Percentiles rank a stretch among this genome's conserved stretches.
Evolutionary conservation across 2,888 invertebrate species (phyloP).

Genomic region (Patella depressa): DNA sequence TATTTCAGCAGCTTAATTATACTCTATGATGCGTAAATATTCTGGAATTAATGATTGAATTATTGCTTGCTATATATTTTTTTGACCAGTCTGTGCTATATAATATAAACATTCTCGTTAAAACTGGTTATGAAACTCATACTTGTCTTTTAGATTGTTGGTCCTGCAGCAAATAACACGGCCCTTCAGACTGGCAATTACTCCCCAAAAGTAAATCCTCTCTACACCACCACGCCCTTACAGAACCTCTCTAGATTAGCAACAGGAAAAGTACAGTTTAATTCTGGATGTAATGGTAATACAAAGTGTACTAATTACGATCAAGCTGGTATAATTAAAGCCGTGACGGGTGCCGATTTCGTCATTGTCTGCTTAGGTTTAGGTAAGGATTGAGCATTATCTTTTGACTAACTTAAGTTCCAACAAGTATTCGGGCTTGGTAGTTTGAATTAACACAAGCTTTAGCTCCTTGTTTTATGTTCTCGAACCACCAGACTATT

Average conservation of each 20-base stretch:
- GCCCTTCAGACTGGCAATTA: constrained; percentile 62
- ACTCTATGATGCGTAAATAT: no score
- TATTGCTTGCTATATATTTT: no score
- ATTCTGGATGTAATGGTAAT: constrained; percentile 53
- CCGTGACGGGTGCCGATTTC: constrained; percentile 45
- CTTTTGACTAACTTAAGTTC: no score
- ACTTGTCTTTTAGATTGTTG: constrained; percentile 53
- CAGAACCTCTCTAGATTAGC: constrained; percentile 50
- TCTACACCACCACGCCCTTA: constrained; percentile 52
- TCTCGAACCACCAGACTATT: no score
- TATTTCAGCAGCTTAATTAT: no score
- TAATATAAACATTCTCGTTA: no score
- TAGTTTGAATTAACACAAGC: no score
- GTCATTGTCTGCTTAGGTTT: constrained; percentile 63
- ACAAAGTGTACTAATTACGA: constrained; percentile 51
- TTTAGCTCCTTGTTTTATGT: no score
- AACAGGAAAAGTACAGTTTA: constrained; percentile 32
- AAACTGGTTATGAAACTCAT: no score
- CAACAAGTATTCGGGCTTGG: no score
- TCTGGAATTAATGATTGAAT: no score
- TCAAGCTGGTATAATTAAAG: constrained; percentile 36
- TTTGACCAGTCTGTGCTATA: no score
- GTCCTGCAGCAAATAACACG: constrained; percentile 64
- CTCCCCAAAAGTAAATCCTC: constrained; percentile 45
- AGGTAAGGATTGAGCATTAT: constrained; percentile 36